Evolutionary conservation across 2,113 vertebrate genomes (phyloP).

Genomic region (Chloropsis hardwickii): DNA sequence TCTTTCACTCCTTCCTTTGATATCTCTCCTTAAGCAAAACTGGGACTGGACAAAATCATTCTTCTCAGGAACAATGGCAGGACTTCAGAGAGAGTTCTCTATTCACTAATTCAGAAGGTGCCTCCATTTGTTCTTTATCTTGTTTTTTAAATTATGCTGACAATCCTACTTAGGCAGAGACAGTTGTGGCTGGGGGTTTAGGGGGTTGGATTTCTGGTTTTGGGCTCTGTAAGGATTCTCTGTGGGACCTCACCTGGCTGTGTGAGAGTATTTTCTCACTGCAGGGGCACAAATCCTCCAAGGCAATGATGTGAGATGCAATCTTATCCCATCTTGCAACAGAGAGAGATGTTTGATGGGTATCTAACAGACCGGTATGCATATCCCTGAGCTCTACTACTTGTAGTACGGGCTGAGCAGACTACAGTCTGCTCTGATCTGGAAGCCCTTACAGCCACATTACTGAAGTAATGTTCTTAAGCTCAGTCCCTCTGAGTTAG

Average conservation of each 20-base stretch:
- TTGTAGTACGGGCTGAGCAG: not conserved
- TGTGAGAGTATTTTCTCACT: constrained; percentile 33
- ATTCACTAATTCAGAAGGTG: not conserved
- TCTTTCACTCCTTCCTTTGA: not conserved
- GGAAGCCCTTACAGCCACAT: not conserved
- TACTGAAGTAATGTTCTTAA: not conserved
- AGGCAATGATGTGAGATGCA: not conserved
- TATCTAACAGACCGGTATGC: not conserved
- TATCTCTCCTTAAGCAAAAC: not conserved
- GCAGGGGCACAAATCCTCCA: constrained; percentile 4
- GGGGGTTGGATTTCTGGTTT: not conserved
- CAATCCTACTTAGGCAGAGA: not conserved
- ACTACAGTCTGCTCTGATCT: not conserved
- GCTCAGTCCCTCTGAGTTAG: not conserved
- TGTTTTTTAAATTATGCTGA: not conserved
- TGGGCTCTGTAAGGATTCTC: not conserved
- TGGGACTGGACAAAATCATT: not conserved
- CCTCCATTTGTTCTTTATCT: not conserved
- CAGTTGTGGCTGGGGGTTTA: not conserved
- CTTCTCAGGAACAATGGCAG: not conserved
- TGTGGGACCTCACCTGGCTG: not conserved
- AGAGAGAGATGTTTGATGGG: not conserved
- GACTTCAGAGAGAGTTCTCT: not conserved
- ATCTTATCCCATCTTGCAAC: not conserved
- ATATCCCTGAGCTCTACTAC: not conserved